Conservation (phyloP, 2,888 invertebrate genomes). For the Trichogramma dendrolimi region DNA sequence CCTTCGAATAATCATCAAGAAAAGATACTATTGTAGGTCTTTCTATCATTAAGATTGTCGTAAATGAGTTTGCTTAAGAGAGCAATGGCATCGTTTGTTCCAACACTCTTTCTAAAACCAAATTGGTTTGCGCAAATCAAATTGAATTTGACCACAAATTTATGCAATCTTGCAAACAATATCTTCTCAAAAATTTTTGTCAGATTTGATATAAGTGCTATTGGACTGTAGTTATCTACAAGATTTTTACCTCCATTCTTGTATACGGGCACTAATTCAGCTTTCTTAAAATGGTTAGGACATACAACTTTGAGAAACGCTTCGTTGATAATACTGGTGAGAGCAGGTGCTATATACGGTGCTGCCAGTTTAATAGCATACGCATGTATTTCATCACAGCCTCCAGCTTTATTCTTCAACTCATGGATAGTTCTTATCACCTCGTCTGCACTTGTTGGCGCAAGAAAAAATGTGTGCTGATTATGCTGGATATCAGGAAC, state of each 20-base stretch:
- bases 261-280: conserved; percentile 19
- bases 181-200: conserved; percentile 31
- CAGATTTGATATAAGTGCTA: conserved; percentile 23
- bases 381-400: conserved; percentile 6
- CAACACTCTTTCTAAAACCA: conserved; percentile 24
- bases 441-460: not conserved
- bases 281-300: conserved; percentile 6
- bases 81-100: conserved; percentile 27
- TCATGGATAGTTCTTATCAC: not conserved
- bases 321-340: conserved; percentile 2
- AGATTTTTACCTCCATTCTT: conserved; percentile 22
- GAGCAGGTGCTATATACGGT: not conserved
- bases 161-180: conserved; percentile 21
- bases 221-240: conserved; percentile 27
- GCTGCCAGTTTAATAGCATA: conserved; percentile 4
- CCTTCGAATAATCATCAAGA: conserved; percentile 25
- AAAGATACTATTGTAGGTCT: conserved; percentile 23
- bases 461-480: too few relatives aligned
- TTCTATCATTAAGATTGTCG: conserved; percentile 21
- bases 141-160: conserved; percentile 6
- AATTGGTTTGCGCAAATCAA: conserved; percentile 16
- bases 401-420: conserved; percentile 9
- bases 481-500: too few relatives aligned
- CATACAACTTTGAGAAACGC: not conserved
- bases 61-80: conserved; percentile 20